Conservation (phyloP, 2,113 vertebrate genomes). For the Halcyon senegalensis region DNA sequence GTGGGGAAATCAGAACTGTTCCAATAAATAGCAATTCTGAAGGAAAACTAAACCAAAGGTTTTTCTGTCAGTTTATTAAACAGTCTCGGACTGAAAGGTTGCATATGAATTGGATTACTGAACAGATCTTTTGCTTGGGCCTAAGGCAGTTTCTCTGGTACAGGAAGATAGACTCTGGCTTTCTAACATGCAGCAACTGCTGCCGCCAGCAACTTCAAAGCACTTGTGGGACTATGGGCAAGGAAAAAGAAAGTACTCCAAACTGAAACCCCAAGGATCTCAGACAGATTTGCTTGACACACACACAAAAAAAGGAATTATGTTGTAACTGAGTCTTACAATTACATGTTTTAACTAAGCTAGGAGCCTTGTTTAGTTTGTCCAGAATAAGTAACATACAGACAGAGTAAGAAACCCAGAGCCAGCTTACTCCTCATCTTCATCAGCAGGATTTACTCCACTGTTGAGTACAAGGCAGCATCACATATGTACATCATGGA, state of each 20-base stretch:
- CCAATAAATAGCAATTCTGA: background rate
- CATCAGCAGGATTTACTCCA: background rate
- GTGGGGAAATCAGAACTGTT: background rate
- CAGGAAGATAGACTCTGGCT: background rate
- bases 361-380: background rate
- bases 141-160: background rate
- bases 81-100: background rate
- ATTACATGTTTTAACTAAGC: background rate
- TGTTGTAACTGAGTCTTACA: background rate
- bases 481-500: fast-evolving
- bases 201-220: fast-evolving
- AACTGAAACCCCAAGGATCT: background rate
- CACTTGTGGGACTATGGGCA: background rate
- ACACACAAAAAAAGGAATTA: background rate
- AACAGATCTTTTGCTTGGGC: background rate
- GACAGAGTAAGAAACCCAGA: background rate
- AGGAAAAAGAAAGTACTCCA: background rate
- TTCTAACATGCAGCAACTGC: background rate
- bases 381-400: background rate
- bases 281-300: background rate
- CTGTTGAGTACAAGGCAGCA: background rate
- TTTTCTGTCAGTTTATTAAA: background rate
- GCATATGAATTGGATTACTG: background rate
- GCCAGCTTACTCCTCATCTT: background rate
- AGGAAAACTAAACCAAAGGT: background rate